phyloP scores from a whole-genome alignment of 1,140 invertebrate genomes.

The Archegozetes longisetosus region DNA sequence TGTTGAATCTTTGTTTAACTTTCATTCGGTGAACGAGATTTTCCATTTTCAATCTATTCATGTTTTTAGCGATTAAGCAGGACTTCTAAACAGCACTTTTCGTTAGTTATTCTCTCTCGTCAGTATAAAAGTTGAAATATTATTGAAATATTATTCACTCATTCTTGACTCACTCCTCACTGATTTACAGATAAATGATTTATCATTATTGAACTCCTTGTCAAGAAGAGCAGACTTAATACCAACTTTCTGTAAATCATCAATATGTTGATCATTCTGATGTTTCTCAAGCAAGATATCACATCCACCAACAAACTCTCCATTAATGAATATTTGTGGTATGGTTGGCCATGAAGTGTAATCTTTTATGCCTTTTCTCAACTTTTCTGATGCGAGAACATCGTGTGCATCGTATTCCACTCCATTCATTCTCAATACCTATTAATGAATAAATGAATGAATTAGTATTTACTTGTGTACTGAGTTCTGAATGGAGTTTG shows the following conservation, averaged over 20 bases:
- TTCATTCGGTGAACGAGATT: no score
- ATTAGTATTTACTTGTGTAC: not conserved
- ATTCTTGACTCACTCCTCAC: no score
- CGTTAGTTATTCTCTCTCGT: no score
- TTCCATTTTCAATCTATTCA: no score
- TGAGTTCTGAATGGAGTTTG: no score
- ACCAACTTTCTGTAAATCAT: slow-evolving; percentile 77
- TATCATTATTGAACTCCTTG: not conserved
- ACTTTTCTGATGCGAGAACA: slow-evolving; percentile 65
- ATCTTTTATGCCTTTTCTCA: slow-evolving; percentile 91
- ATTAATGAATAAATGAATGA: not conserved
- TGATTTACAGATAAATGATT: no score
- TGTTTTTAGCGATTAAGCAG: no score
- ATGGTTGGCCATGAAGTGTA: slow-evolving; percentile 97
- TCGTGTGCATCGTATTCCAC: slow-evolving; percentile 75
- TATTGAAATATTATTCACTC: no score
- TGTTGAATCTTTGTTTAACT: no score
- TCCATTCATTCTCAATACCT: slow-evolving; percentile 66
- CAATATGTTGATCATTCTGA: slow-evolving; percentile 84
- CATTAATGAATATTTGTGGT: slow-evolving; percentile 76
- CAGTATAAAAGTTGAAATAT: no score
- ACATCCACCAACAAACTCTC: slow-evolving; percentile 93
- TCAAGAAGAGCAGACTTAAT: slow-evolving; percentile 64
- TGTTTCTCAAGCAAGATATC: slow-evolving; percentile 95
- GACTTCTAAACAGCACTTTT: no score